Conservation (phyloP, 2,113 vertebrate genomes). For the Geothlypis trichas region DNA sequence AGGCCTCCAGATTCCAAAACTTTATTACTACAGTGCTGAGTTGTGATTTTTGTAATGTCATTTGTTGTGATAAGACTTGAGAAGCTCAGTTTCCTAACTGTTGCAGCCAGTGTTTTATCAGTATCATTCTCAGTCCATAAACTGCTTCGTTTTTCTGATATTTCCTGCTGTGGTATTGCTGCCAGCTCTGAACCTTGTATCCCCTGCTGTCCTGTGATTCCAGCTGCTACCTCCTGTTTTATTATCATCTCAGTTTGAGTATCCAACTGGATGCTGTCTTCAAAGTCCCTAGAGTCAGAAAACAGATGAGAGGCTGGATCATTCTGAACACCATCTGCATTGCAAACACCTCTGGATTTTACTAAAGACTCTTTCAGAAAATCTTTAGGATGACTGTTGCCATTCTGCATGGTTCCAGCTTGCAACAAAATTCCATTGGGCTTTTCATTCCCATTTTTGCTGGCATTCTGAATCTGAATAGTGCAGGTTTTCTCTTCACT, state of each 20-base stretch:
- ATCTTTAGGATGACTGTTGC: neutral
- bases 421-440: neutral
- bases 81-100: neutral
- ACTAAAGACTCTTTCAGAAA: conserved; percentile 2
- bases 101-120: neutral
- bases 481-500: conserved; percentile 4
- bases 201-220: conserved; percentile 25
- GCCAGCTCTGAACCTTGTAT: neutral
- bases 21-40: neutral
- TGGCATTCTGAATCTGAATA: neutral
- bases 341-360: conserved; percentile 20
- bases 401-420: conserved; percentile 8
- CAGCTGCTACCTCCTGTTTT: conserved; percentile 70
- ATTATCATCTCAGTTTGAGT: conserved; percentile 91
- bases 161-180: neutral
- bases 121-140: neutral
- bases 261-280: conserved; percentile 91
- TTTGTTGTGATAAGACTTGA: neutral
- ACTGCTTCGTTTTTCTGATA: neutral
- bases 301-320: conserved; percentile 74
- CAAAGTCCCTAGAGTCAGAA: conserved; percentile 74
- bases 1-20: neutral
- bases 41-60: neutral
- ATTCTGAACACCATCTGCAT: conserved; percentile 30
- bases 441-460: neutral